phyloP scores from a whole-genome alignment of 1,140 invertebrate species.

The Dendroctonus ponderosae region DNA sequence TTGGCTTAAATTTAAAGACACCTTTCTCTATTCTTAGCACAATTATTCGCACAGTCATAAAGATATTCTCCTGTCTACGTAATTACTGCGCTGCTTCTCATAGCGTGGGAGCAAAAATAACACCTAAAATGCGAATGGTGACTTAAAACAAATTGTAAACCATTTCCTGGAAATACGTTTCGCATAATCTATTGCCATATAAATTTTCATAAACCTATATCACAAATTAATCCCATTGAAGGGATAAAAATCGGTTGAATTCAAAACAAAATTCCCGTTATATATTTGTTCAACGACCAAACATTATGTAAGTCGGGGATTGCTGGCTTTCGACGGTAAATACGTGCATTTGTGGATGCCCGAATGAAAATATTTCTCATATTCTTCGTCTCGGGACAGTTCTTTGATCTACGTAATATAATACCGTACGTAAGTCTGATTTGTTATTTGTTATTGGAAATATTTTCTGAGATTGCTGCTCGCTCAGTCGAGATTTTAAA shows the following conservation, averaged over 20 bases:
- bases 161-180: no score
- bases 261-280: slow-evolving; percentile 21
- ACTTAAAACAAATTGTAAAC: no score
- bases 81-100: neutral
- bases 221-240: neutral
- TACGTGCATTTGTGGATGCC: slow-evolving; percentile 29
- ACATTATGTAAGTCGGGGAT: slow-evolving; percentile 28
- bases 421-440: slow-evolving; percentile 25
- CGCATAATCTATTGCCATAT: no score
- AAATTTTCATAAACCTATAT: no score
- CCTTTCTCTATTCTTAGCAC: no score
- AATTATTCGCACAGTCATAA: neutral
- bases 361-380: slow-evolving; percentile 33
- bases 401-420: slow-evolving; percentile 26
- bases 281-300: slow-evolving; percentile 32
- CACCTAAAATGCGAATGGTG: no score
- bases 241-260: slow-evolving; percentile 15
- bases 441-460: slow-evolving; percentile 28
- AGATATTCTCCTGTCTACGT: neutral
- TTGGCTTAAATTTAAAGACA: no score
- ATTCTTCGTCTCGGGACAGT: slow-evolving; percentile 24
- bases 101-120: no score
- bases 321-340: slow-evolving; percentile 24
- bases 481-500: neutral
- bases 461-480: slow-evolving; percentile 8